A percentile compares a stretch with the other conserved stretches of the same genome.
Conservation (phyloP, 2,888 invertebrate genomes). For the Coronaproctus castanopsis region DNA sequence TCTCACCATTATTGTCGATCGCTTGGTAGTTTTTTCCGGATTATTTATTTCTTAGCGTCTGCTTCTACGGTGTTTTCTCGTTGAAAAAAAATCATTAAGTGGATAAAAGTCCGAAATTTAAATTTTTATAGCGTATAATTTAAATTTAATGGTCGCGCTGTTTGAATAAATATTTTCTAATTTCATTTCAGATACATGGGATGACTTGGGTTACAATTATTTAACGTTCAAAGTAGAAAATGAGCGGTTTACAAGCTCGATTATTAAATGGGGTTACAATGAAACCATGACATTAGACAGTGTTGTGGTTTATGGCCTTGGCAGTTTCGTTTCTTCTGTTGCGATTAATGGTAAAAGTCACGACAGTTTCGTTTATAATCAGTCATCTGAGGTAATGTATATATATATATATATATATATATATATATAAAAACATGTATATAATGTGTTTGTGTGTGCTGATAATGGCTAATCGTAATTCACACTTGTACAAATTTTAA, state of each 20-base stretch:
- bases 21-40: no score
- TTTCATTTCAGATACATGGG: conserved; percentile 5
- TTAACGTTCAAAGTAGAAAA: conserved; percentile 10
- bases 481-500: no score
- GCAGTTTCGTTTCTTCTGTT: not conserved
- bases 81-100: no score
- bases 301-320: conserved; percentile 13
- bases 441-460: no score
- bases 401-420: no score
- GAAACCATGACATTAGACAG: conserved; percentile 10
- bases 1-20: no score
- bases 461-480: no score
- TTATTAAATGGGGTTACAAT: conserved; percentile 11
- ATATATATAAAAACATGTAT: no score
- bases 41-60: no score
- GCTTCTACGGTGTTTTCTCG: no score
- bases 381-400: not conserved
- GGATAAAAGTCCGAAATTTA: no score
- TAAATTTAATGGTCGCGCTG: not conserved
- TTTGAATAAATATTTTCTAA: not conserved
- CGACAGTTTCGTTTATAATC: conserved; percentile 1
- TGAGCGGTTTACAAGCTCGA: conserved; percentile 6
- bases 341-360: conserved; percentile 7
- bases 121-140: no score
- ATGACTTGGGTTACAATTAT: conserved; percentile 9